Conservation (phyloP, 2,797 vertebrate genomes). For the Luscinia megarhynchos region DNA sequence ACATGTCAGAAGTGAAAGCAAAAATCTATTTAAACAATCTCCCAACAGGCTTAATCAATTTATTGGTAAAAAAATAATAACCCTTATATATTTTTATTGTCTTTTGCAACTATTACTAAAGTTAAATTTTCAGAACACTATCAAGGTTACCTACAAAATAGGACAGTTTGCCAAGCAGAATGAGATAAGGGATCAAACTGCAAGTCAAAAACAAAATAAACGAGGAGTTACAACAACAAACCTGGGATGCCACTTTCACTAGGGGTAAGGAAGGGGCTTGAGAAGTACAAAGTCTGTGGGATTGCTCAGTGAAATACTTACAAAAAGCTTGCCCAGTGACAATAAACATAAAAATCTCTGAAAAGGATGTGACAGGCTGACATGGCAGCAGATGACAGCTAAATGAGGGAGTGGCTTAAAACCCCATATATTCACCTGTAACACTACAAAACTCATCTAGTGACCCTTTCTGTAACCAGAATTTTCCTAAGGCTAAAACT, state of each 20-base stretch:
- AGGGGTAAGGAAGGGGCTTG: not conserved
- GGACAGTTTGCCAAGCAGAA: not conserved
- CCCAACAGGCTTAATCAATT: not conserved
- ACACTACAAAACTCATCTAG: not conserved
- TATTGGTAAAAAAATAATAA: not conserved
- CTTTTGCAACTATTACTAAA: not conserved
- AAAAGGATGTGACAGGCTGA: not conserved
- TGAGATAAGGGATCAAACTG: not conserved
- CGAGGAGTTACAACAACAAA: not conserved
- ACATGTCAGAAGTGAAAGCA: not conserved
- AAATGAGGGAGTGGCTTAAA: not conserved
- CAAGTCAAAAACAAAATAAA: not conserved
- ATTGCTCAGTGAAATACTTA: not conserved
- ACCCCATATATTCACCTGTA: not conserved
- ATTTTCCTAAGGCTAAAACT: not conserved
- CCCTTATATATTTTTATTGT: not conserved
- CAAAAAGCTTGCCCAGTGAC: not conserved
- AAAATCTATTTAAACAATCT: not conserved
- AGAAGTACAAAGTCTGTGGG: not conserved
- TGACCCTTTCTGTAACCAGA: not conserved
- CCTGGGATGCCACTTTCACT: not conserved
- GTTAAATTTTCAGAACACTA: not conserved
- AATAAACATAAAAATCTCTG: not conserved
- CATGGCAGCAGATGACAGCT: not conserved
- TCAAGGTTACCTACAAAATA: not conserved